Evolutionary conservation across 1,140 invertebrate genomes (phyloP).

Genomic region (Listronotus oregonensis): DNA sequence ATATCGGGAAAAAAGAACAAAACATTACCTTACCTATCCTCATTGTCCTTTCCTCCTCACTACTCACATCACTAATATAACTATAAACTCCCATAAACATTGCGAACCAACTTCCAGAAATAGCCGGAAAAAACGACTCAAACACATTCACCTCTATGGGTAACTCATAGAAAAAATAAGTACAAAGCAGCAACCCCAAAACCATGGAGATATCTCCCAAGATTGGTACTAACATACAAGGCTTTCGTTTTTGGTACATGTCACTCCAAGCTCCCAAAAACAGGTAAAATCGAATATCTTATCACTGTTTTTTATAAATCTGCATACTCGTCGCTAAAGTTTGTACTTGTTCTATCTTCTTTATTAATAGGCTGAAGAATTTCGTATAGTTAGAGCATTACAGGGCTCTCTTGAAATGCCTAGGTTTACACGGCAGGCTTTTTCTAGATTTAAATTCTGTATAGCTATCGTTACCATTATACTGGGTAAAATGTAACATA

Average conservation of each 20-base stretch:
- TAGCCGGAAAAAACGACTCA: slow-evolving; percentile 62
- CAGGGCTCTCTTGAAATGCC: slow-evolving; percentile 63
- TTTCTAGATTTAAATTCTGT: slow-evolving; percentile 66
- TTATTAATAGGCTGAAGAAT: slow-evolving; percentile 56
- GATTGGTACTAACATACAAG: slow-evolving; percentile 62
- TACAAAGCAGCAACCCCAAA: slow-evolving; percentile 46
- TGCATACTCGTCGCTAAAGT: slow-evolving; percentile 63
- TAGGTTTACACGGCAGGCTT: slow-evolving; percentile 68
- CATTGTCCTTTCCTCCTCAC: slow-evolving; percentile 63
- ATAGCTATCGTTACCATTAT: slow-evolving; percentile 61
- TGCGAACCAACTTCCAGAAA: slow-evolving; percentile 64
- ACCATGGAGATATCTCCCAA: slow-evolving; percentile 57
- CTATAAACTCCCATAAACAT: slow-evolving; percentile 68
- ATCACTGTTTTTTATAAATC: slow-evolving; percentile 63
- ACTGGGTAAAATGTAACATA: slow-evolving; percentile 60
- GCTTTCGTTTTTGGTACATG: slow-evolving; percentile 63
- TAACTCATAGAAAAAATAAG: slow-evolving; percentile 56
- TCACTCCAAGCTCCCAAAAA: slow-evolving; percentile 69
- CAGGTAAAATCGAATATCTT: slow-evolving; percentile 62
- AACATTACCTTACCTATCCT: slow-evolving; percentile 56
- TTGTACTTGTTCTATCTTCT: slow-evolving; percentile 59
- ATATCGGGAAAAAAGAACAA: no score
- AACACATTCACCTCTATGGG: slow-evolving; percentile 62
- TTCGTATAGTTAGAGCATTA: slow-evolving; percentile 60
- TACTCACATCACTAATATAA: slow-evolving; percentile 63